phyloP scores from a whole-genome alignment of 2,797 vertebrate species.

The Gouania willdenowi region DNA sequence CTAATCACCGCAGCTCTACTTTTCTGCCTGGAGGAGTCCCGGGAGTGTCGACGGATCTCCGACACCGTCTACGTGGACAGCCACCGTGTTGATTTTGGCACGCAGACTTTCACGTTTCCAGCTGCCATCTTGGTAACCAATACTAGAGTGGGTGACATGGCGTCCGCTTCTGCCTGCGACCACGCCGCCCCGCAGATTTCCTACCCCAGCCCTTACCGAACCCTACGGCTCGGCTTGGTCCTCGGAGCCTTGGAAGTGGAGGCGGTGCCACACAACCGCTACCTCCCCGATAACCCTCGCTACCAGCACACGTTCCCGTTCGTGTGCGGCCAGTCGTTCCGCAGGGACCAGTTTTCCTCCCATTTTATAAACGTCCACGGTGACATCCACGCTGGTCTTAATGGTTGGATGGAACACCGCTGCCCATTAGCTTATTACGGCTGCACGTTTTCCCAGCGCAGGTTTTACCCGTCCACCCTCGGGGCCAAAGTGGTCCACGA shows the following conservation, averaged over 20 bases:
- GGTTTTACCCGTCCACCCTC: slow-evolving; percentile 86
- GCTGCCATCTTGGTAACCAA: slow-evolving; percentile 92
- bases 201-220: slow-evolving; percentile 94
- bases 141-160: slow-evolving; percentile 96
- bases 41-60: slow-evolving; percentile 89
- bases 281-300: slow-evolving; percentile 77
- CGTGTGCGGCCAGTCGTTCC: slow-evolving; percentile 93
- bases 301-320: slow-evolving; percentile 94
- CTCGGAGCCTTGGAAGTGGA: slow-evolving; percentile 77
- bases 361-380: slow-evolving; percentile 97
- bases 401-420: slow-evolving; percentile 97
- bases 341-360: slow-evolving; percentile 93
- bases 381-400: slow-evolving; percentile 96
- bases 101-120: slow-evolving; percentile 95
- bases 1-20: slow-evolving; percentile 92
- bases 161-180: slow-evolving; percentile 95
- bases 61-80: slow-evolving; percentile 86
- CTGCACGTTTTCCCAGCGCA: slow-evolving; percentile 93
- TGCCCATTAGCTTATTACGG: slow-evolving; percentile 97
- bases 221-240: slow-evolving; percentile 89
- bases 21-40: slow-evolving; percentile 94
- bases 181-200: slow-evolving; percentile 93
- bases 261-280: slow-evolving; percentile 79
- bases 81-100: slow-evolving; percentile 87
- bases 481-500: slow-evolving; percentile 91